Conservation (phyloP, 2,797 vertebrate genomes). For the Danio kyathit region DNA sequence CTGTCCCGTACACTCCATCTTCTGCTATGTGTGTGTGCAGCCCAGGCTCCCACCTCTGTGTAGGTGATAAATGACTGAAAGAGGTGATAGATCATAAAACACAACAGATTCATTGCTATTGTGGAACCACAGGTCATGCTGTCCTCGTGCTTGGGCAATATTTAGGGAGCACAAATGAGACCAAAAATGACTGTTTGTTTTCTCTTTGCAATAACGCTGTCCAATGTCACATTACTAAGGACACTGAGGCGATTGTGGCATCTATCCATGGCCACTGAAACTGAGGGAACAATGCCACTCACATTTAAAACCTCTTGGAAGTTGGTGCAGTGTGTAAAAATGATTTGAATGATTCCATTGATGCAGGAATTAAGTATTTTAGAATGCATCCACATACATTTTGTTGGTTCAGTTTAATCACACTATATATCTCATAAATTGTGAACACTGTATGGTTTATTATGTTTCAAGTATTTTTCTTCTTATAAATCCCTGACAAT, state of each 20-base stretch:
- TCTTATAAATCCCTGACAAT: too few species aligned
- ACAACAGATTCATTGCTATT: constrained; percentile 49
- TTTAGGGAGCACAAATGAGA: constrained; percentile 27
- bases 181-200: constrained; percentile 21
- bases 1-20: constrained; percentile 67
- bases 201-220: constrained; percentile 5
- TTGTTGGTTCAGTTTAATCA: background rate
- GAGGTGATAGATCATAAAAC: constrained; percentile 51
- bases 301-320: background rate
- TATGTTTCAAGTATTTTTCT: too few species aligned
- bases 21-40: constrained; percentile 42
- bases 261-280: background rate
- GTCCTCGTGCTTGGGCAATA: constrained; percentile 26
- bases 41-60: constrained; percentile 42
- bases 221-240: constrained; percentile 25
- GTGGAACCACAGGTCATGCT: constrained; percentile 39
- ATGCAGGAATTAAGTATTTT: background rate
- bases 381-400: background rate
- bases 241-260: background rate
- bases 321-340: background rate
- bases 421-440: too few species aligned
- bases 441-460: too few species aligned
- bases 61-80: constrained; percentile 58
- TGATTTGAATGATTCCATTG: background rate
- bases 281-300: background rate